phyloP scores from a whole-genome alignment of 2,113 vertebrate species.

The Procapra przewalskii region DNA sequence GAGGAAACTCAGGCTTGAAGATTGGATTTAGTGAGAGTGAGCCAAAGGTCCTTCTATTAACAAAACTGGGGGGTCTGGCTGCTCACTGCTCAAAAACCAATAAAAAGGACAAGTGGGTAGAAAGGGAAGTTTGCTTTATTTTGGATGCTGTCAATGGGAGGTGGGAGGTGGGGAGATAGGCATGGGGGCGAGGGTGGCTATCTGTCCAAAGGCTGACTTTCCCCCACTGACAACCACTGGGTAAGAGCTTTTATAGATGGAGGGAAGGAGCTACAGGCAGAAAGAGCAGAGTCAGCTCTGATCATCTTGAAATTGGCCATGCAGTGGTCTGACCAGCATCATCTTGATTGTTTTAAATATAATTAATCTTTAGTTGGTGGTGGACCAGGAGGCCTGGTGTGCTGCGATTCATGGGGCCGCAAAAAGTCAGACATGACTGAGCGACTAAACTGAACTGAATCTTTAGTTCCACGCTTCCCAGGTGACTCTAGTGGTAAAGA shows the following conservation, averaged over 20 bases:
- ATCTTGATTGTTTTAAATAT: not conserved
- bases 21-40: not conserved
- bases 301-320: not conserved
- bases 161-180: not conserved
- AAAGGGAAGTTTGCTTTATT: not conserved
- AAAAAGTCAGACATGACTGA: too few species aligned
- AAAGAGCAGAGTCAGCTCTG: not conserved
- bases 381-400: too few species aligned
- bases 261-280: not conserved
- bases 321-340: not conserved
- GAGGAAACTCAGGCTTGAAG: not conserved
- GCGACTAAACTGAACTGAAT: not conserved
- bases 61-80: not conserved
- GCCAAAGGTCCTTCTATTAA: not conserved
- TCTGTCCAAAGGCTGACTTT: not conserved
- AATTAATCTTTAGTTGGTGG: not conserved
- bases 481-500: not conserved
- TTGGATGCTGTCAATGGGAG: not conserved
- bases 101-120: not conserved
- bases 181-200: not conserved
- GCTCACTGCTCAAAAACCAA: not conserved
- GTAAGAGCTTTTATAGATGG: not conserved
- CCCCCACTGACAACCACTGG: not conserved
- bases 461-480: not conserved
- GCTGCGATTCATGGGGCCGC: too few species aligned